Evolutionary conservation across 2,797 vertebrate genomes (phyloP).

Genomic region (Hybognathus amarus): DNA sequence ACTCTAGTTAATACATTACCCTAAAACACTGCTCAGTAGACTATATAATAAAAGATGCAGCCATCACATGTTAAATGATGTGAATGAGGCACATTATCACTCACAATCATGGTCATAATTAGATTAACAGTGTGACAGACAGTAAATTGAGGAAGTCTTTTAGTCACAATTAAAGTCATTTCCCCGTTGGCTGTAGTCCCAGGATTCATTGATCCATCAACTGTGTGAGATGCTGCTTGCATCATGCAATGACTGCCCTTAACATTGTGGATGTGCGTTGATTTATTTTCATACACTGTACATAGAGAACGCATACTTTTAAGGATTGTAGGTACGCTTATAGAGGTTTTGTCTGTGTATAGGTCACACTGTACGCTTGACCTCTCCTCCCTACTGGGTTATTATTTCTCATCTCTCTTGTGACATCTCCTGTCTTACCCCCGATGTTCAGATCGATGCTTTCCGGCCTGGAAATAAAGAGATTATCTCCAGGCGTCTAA

Average conservation of each 20-base stretch:
- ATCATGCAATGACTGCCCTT: slow-evolving; percentile 50
- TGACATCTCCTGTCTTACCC: slow-evolving; percentile 48
- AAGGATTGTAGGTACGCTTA: slow-evolving; percentile 33
- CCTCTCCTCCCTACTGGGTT: slow-evolving; percentile 26
- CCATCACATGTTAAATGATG: not conserved
- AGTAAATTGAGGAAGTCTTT: slow-evolving; percentile 33
- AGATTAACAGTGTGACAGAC: slow-evolving; percentile 37
- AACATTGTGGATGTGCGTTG: slow-evolving; percentile 49
- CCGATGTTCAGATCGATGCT: slow-evolving; percentile 71
- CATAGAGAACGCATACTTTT: not conserved
- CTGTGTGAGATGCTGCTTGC: slow-evolving; percentile 35
- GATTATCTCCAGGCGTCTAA: slow-evolving; percentile 74
- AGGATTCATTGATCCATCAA: slow-evolving; percentile 49
- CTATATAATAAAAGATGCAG: not conserved
- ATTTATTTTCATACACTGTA: slow-evolving; percentile 9
- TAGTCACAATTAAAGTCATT: slow-evolving; percentile 59
- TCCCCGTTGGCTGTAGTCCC: slow-evolving; percentile 64
- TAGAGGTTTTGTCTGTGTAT: not conserved
- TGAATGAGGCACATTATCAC: slow-evolving; percentile 8
- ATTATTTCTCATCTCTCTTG: slow-evolving; percentile 43
- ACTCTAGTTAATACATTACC: not conserved
- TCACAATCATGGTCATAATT: slow-evolving; percentile 27
- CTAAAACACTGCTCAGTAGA: not conserved
- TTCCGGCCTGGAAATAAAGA: slow-evolving; percentile 75
- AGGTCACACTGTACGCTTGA: slow-evolving; percentile 6